Conservation (phyloP, 2,797 vertebrate species). For the Trichosurus vulpecula region DNA sequence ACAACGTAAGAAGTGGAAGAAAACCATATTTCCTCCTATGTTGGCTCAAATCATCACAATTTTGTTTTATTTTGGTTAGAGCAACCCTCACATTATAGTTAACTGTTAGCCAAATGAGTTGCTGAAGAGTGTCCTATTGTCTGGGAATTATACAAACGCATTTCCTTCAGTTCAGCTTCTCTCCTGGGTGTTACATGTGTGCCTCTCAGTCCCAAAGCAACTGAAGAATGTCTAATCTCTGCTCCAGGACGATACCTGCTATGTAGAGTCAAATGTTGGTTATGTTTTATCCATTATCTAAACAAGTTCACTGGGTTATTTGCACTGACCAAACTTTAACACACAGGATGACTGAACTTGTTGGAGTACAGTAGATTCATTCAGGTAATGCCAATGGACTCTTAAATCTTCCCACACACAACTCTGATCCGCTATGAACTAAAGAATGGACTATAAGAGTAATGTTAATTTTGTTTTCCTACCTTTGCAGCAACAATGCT, state of each 20-base stretch:
- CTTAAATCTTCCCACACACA: not conserved
- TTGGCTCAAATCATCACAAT: not conserved
- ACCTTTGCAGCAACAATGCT: conserved; percentile 99
- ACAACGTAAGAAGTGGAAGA: not conserved
- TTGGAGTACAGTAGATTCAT: not conserved
- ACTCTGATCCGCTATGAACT: not conserved
- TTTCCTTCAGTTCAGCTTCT: not conserved
- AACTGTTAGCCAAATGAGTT: not conserved
- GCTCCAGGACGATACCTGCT: not conserved
- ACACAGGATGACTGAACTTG: not conserved
- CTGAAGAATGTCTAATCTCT: not conserved
- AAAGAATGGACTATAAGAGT: not conserved
- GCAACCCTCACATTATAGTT: not conserved
- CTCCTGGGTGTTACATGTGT: not conserved
- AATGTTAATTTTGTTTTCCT: conserved; percentile 66
- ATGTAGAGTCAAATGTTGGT: not conserved
- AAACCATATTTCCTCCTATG: not conserved
- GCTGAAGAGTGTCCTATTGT: not conserved
- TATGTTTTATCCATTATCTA: not conserved
- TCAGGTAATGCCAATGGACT: not conserved
- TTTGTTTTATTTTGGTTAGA: not conserved
- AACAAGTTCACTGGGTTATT: not conserved
- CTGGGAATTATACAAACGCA: not conserved
- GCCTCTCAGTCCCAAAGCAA: not conserved
- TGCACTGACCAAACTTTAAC: not conserved